phyloP scores from a whole-genome alignment of 2,797 vertebrate species.

The Micropoecilia bifurca region DNA sequence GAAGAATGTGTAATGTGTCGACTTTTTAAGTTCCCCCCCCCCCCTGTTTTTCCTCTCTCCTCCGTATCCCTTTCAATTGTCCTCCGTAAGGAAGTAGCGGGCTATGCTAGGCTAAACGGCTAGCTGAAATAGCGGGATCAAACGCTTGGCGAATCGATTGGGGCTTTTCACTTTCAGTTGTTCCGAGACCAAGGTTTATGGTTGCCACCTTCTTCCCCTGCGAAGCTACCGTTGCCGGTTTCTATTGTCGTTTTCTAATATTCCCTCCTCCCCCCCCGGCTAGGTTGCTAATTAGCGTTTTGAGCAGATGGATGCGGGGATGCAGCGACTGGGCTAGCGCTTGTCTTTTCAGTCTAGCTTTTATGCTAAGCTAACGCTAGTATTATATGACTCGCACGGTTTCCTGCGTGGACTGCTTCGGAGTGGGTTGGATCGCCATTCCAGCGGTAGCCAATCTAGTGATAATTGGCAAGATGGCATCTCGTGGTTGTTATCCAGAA shows the following conservation, averaged over 20 bases:
- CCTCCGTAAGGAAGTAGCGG: conserved; percentile 67
- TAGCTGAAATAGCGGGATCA: conserved; percentile 47
- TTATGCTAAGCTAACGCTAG: conserved; percentile 65
- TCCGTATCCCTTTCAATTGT: conserved; percentile 73
- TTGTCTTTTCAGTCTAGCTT: conserved; percentile 48
- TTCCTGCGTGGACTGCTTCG: conserved; percentile 40
- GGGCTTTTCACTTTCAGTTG: not conserved
- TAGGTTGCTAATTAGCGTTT: conserved; percentile 71
- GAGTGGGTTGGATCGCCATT: conserved; percentile 28
- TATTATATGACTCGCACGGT: conserved; percentile 47
- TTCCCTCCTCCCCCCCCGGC: conserved; percentile 4
- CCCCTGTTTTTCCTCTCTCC: conserved; percentile 7
- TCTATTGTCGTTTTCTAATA: conserved; percentile 26
- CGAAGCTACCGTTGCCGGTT: not conserved
- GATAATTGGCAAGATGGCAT: conserved; percentile 79
- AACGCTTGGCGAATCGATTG: not conserved
- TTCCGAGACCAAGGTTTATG: not conserved
- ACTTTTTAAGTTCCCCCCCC: conserved; percentile 47
- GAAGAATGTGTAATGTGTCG: conserved; percentile 49
- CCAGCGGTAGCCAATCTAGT: conserved; percentile 48
- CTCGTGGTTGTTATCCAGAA: conserved; percentile 73
- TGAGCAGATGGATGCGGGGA: conserved; percentile 62
- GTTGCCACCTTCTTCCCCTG: not conserved
- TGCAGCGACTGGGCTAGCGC: conserved; percentile 65
- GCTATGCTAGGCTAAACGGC: conserved; percentile 71